phyloP scores from a whole-genome alignment of 1,140 invertebrate species.

The Oscheius sp. region DNA sequence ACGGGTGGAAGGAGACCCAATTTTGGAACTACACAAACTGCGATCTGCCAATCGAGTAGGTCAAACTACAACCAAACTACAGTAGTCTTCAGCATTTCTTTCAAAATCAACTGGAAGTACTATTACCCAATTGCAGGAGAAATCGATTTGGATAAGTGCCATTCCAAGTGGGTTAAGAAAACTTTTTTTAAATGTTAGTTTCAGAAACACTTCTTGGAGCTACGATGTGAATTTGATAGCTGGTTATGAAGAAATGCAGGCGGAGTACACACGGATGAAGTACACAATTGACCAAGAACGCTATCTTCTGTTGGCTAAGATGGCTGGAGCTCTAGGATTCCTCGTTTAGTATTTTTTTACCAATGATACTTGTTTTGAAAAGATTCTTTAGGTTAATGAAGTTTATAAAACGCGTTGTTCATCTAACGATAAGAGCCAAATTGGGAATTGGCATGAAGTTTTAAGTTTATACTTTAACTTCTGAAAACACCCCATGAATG shows the following conservation, averaged over 20 bases:
- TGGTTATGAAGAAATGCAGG: background rate
- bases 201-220: slow-evolving; percentile 11
- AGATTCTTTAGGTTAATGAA: too few species aligned
- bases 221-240: background rate
- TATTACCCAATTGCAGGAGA: background rate
- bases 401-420: too few species aligned
- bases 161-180: background rate
- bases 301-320: background rate
- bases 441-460: too few species aligned
- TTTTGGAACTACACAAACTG: background rate
- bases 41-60: background rate
- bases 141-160: slow-evolving; percentile 9
- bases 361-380: too few species aligned
- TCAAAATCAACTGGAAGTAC: background rate
- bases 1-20: slow-evolving; percentile 33
- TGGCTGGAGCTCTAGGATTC: background rate
- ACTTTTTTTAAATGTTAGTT: background rate
- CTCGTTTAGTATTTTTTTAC: too few species aligned
- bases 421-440: too few species aligned
- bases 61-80: background rate
- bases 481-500: too few species aligned
- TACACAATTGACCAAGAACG: background rate
- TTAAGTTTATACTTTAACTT: too few species aligned
- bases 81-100: background rate
- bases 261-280: background rate